Evolutionary conservation across 1,140 invertebrate species (phyloP).

Genomic region (Brachionus paranguensis): DNA sequence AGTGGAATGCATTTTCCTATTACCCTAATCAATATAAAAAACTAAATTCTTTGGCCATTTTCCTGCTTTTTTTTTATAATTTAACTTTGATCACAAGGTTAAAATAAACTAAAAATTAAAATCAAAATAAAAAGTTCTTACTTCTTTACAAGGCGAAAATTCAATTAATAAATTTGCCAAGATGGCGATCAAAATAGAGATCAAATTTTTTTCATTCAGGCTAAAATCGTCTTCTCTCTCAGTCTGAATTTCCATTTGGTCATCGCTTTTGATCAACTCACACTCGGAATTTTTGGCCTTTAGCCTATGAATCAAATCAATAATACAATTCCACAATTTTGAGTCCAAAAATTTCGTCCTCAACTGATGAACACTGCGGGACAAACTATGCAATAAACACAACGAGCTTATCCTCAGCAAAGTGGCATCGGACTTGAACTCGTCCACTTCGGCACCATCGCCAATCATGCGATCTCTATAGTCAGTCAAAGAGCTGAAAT

Average conservation of each 20-base stretch:
- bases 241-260: background rate
- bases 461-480: background rate
- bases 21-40: too few relatives aligned
- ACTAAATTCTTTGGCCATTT: too few relatives aligned
- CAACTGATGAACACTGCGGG: constrained; percentile 32
- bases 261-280: background rate
- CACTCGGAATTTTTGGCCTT: constrained; percentile 13
- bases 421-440: background rate
- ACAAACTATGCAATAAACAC: constrained; percentile 32
- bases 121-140: background rate
- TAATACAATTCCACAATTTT: background rate
- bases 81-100: background rate
- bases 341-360: constrained; percentile 32
- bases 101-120: background rate
- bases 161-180: constrained; percentile 36
- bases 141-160: constrained; percentile 35
- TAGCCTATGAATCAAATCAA: constrained; percentile 9
- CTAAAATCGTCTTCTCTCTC: constrained; percentile 28
- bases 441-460: background rate
- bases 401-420: constrained; percentile 21
- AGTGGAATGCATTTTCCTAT: too few relatives aligned
- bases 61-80: too few relatives aligned
- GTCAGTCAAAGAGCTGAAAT: background rate
- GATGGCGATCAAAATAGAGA: constrained; percentile 13
- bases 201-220: constrained; percentile 30